Base-by-base conservation (phyloP, 2,113 vertebrate species). In the Gymnocephalus cernua region DNA sequence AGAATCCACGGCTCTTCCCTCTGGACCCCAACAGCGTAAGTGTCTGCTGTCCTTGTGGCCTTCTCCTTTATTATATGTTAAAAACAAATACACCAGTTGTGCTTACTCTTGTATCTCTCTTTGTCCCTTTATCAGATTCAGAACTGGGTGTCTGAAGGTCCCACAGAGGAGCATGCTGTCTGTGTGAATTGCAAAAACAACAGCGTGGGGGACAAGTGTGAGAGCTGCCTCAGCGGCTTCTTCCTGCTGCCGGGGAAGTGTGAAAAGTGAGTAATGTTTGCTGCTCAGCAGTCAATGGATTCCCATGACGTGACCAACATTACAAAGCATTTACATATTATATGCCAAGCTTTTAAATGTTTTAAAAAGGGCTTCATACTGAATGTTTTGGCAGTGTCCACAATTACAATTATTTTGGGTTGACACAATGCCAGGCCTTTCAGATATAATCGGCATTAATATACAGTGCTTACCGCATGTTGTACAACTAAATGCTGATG, bases 111-210 rank as follows among this genome's bases (percentile, higher is more conserved):
- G 14, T 16, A 10, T 79, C 41, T 74, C 10, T 78, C 8, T 38
- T 73, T 48, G 11, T 67, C 41, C 12, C n/a, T 9, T 48, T 23
- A 13, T 70, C 84, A 98, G 96, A 96, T 98, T 67, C 93, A 95
- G 38, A 91, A 82, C 29, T 97, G 96, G 96, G 95, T 97, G 74
- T 79, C 91, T 0, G 96, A 98, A 84, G 97, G 97, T 10, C 97
- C 97, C 0, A 93, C 94, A 1, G 97, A 98, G 78, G 97, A 97
- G 0, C 95, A 91, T 3, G 97, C 96, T 0, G 92, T 98, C 23
- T 98, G 97, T 67, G 97, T 97, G 65, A 96, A 91, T 82, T 98
- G 97, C 84, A 97, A 97, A 90, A 98, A 98, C 91, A 97, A 96
- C 93, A 98, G 97, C 75, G 95, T 96, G 0, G 97, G 97, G 8